Conservation (phyloP, 2,888 invertebrate genomes). For the Calameuta idolon region DNA sequence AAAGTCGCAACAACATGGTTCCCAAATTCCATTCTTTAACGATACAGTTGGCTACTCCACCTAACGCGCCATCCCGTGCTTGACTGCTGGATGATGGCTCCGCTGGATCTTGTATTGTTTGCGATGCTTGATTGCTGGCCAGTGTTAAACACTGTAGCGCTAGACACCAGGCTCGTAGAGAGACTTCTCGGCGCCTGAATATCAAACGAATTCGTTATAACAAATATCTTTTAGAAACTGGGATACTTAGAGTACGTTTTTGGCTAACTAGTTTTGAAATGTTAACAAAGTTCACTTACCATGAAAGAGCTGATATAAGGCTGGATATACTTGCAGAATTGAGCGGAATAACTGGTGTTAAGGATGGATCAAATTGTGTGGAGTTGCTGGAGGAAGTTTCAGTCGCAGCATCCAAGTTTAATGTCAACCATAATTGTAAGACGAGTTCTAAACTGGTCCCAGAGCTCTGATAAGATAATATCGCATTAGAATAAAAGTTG, state of each 20-base stretch:
- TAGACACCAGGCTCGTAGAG: slow-evolving; percentile 82
- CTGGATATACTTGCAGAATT: slow-evolving; percentile 76
- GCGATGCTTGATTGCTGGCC: slow-evolving; percentile 74
- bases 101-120: slow-evolving; percentile 41
- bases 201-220: slow-evolving; percentile 11
- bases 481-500: slow-evolving; percentile 11
- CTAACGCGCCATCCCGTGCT: slow-evolving; percentile 59
- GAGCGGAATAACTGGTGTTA: slow-evolving; percentile 75
- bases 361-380: slow-evolving; percentile 71
- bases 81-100: slow-evolving; percentile 53
- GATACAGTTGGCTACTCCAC: slow-evolving; percentile 75
- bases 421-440: slow-evolving; percentile 86
- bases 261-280: not conserved
- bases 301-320: slow-evolving; percentile 75
- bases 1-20: slow-evolving; percentile 75
- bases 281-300: slow-evolving; percentile 55
- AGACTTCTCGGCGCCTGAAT: slow-evolving; percentile 73
- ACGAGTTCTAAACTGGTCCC: slow-evolving; percentile 86
- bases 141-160: slow-evolving; percentile 82
- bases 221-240: not conserved
- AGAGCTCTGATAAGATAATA: slow-evolving; percentile 69
- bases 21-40: slow-evolving; percentile 77
- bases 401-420: slow-evolving; percentile 76
- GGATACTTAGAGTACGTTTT: not conserved
- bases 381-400: slow-evolving; percentile 52